Evolutionary conservation across 1,140 invertebrate species (phyloP).

Genomic region (Drosophila virilis): DNA sequence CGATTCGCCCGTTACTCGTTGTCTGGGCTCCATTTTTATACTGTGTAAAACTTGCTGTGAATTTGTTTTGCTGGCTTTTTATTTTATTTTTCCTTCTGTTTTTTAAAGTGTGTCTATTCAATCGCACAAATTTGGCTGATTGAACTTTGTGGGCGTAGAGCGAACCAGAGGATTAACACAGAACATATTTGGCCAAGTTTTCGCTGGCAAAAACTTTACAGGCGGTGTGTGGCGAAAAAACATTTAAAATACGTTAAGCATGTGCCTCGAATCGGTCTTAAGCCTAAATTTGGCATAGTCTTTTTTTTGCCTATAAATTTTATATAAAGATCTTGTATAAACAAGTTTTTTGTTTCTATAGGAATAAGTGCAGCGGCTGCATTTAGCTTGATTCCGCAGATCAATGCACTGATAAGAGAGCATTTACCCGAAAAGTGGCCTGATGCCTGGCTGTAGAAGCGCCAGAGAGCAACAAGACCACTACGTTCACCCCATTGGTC

Average conservation of each 20-base stretch:
- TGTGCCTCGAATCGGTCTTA: background rate
- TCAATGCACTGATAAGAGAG: no score
- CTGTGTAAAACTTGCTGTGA: slow-evolving; percentile 37
- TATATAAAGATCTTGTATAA: no score
- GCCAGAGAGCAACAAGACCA: no score
- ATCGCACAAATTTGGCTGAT: slow-evolving; percentile 52
- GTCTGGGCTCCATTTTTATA: slow-evolving; percentile 62
- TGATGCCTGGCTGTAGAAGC: no score
- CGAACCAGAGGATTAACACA: no score
- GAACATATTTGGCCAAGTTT: no score
- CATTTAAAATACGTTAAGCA: slow-evolving; percentile 42
- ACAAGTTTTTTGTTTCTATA: no score
- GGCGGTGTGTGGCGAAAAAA: background rate
- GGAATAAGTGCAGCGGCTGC: no score
- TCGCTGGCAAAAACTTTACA: slow-evolving; percentile 15
- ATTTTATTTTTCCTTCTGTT: slow-evolving; percentile 37
- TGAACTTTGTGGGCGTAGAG: slow-evolving; percentile 24
- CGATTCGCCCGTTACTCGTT: slow-evolving; percentile 15
- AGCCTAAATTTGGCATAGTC: no score
- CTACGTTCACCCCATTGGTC: no score
- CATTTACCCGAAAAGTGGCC: no score
- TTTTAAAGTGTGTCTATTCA: slow-evolving; percentile 32
- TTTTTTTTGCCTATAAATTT: background rate
- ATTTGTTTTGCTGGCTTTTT: slow-evolving; percentile 10
- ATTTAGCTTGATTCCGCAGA: no score